Percentiles rank a stretch among this genome's conserved stretches.
These are phyloP conservation scores for Cromileptes altivelis DNA, from an alignment of 2,113 vertebrate genomes.

Conservation along the genomic window DNA sequence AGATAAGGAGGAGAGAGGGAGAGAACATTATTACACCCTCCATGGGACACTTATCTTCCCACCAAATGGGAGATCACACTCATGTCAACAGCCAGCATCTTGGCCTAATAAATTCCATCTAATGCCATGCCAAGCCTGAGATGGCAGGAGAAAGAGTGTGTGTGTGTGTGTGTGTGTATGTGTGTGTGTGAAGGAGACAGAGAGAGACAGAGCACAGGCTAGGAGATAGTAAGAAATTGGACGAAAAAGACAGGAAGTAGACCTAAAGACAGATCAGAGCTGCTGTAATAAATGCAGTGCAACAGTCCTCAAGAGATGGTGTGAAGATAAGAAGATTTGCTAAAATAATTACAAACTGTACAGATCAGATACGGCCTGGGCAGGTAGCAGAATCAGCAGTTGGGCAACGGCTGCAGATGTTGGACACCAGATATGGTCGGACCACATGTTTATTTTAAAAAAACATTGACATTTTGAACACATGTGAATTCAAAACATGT, in stretches of 20 bases:
- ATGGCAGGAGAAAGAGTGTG: conserved; percentile 65
- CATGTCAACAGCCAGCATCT: conserved; percentile 82
- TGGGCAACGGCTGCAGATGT: conserved; percentile 23
- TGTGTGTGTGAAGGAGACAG: neutral
- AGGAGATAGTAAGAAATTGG: conserved; percentile 8
- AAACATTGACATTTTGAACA: neutral
- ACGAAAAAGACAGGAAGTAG: conserved; percentile 26
- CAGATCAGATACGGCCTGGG: conserved; percentile 48
- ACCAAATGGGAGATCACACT: conserved; percentile 80
- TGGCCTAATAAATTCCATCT: conserved; percentile 81
- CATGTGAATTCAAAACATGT: neutral
- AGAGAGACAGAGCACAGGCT: neutral
- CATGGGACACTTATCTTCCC: conserved; percentile 80
- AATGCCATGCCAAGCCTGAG: conserved; percentile 67
- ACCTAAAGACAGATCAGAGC: conserved; percentile 44
- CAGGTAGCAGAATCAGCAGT: conserved; percentile 47
- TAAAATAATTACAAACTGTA: conserved; percentile 60
- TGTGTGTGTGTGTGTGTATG: neutral
- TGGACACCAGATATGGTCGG: conserved; percentile 37
- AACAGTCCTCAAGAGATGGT: conserved; percentile 17
- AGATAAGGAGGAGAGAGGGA: conserved; percentile 72
- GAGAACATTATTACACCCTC: conserved; percentile 83
- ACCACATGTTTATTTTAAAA: neutral
- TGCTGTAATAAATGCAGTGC: conserved; percentile 56
- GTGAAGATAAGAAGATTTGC: conserved; percentile 51